These are phyloP conservation scores for Eucera pruinosa DNA, from an alignment of 2,888 invertebrate species.

Conservation along the genomic window DNA sequence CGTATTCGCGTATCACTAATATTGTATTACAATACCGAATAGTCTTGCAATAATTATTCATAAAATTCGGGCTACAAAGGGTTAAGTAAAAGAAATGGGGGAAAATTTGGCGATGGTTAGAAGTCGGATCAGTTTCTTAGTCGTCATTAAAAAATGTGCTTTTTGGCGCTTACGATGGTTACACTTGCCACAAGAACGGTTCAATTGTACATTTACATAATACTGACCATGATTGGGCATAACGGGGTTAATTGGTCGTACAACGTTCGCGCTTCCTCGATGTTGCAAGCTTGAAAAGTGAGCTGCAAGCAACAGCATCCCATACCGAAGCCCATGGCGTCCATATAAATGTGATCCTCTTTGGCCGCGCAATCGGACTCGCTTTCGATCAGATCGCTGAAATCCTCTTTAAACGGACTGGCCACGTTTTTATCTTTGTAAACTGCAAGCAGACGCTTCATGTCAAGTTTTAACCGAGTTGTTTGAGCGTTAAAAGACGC, in stretches of 20 bases:
- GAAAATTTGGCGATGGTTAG: too few relatives aligned
- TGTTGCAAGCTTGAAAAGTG: constrained; percentile 98
- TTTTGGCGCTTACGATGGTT: too few relatives aligned
- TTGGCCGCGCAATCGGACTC: constrained; percentile 88
- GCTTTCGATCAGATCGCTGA: constrained; percentile 87
- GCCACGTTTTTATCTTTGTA: constrained; percentile 95
- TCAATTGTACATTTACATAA: neutral
- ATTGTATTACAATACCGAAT: too few relatives aligned
- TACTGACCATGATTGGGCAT: constrained; percentile 95
- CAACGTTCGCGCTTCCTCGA: constrained; percentile 96
- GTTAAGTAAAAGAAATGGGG: too few relatives aligned
- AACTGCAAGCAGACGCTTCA: constrained; percentile 86
- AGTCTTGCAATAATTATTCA: too few relatives aligned
- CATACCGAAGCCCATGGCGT: constrained; percentile 99
- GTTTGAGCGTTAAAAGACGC: too few relatives aligned
- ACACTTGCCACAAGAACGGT: too few relatives aligned
- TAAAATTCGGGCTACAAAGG: too few relatives aligned
- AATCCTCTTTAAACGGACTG: constrained; percentile 90
- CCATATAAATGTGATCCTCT: constrained; percentile 98
- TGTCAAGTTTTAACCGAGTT: constrained; percentile 2
- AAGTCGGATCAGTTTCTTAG: too few relatives aligned
- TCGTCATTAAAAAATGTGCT: too few relatives aligned
- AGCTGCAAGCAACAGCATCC: constrained; percentile 98
- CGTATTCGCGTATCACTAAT: too few relatives aligned
- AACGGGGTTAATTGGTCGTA: constrained; percentile 99